Evolutionary conservation across 2,888 invertebrate genomes (phyloP), one percentile per base, ranked within the genome.

Genomic region (Notodonta dromedarius): DNA sequence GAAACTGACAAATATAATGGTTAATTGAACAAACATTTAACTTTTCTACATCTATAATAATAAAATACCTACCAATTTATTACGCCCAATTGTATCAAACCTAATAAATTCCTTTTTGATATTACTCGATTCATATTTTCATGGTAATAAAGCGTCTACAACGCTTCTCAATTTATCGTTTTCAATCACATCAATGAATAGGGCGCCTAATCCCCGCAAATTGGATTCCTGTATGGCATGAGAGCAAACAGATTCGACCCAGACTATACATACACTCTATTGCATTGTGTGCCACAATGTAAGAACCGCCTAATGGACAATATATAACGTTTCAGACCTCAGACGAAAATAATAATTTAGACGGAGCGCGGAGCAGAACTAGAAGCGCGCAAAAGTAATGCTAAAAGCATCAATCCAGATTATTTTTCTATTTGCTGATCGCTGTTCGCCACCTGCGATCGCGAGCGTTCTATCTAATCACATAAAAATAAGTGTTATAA

Each of bases 221-320:
- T 87, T 86, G 85, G 79, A 83, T 84, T 79, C 74, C 81, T 82
- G 80, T 73, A 77, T 80, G 80, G 80, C 76, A 78, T 78, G 78
- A 80, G 76, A 73, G 76, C 70, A 82, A 78, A 78, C 75, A 76
- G 78, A 79, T 78, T 80, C 74, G 69, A 70, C 71, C 74, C 71
- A 69, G 75, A 68, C 65, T 71, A 32, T 32, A 52, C 32, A 24
- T 24, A 24, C 2, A 24, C 24, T 24, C 32, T 32, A 6, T 69
- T 73, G 75, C 71, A 70, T 69, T 71, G 69, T 65, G 59, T 56
- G 59, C 58, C n/a, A 39, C 39, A 39, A 54, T n/a, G 16, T 50
- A 50, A 50, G 8, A 46, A 16, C 50, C 16, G 46, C 13, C 50
- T 50, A 9, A n/a, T 50, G 16, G 50, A 16, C 16, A 50, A 14